Percentiles rank a stretch among this genome's conserved stretches.
These are phyloP conservation scores for Prenolepis imparis DNA, from an alignment of 2,888 invertebrate genomes.

Conservation along the genomic window DNA sequence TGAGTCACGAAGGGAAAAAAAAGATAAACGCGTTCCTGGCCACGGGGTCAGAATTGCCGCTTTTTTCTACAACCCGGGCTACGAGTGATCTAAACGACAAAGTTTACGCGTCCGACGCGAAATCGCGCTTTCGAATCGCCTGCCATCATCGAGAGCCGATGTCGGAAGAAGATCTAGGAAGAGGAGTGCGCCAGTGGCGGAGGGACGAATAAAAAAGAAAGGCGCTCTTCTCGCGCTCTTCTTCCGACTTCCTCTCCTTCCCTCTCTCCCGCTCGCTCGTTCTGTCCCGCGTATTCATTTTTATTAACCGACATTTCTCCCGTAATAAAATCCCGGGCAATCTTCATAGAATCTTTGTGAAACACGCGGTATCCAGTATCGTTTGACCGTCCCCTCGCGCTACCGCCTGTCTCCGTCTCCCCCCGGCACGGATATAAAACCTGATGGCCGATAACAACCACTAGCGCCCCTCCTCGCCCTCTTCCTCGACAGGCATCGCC, in stretches of 20 bases:
- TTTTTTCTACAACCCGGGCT: conserved; percentile 51
- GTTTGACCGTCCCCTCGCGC: conserved; percentile 76
- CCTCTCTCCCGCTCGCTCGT: conserved; percentile 24
- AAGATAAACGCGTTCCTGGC: conserved; percentile 69
- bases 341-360: conserved; percentile 86
- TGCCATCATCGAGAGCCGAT: conserved; percentile 57
- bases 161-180: conserved; percentile 56
- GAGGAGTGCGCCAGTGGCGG: conserved; percentile 65
- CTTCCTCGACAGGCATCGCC: conserved; percentile 69
- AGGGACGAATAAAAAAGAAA: conserved; percentile 40
- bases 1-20: conserved; percentile 69
- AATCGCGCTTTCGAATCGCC: conserved; percentile 82
- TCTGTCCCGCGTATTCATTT: conserved; percentile 83
- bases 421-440: conserved; percentile 84
- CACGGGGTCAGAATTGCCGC: conserved; percentile 33
- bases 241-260: conserved; percentile 43
- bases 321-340: conserved; percentile 86
- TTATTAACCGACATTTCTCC: conserved; percentile 86
- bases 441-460: conserved; percentile 87
- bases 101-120: conserved; percentile 76
- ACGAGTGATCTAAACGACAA: conserved; percentile 71
- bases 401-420: conserved; percentile 41
- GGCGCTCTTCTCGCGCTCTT: background rate
- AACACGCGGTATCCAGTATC: conserved; percentile 85
- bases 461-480: conserved; percentile 78